A percentile compares a stretch with the other conserved stretches of the same genome.
Conservation (phyloP, 2,113 vertebrate species). For the Hydrolagus affinis region DNA sequence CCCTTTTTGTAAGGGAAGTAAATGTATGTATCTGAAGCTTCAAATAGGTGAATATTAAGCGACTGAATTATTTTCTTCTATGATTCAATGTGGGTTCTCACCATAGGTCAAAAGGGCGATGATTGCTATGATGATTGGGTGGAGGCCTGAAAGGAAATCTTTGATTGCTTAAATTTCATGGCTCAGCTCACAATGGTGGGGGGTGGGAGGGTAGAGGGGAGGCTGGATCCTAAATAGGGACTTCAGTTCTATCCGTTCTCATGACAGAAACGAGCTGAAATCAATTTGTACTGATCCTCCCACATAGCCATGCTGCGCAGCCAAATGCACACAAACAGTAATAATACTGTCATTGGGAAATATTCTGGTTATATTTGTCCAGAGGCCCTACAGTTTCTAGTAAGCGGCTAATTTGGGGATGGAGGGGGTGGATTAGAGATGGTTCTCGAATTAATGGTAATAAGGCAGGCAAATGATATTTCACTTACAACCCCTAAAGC, state of each 20-base stretch:
- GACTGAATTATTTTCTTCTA: not conserved
- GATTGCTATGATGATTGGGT: slow-evolving; percentile 10
- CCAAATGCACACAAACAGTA: not conserved
- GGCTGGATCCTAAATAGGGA: not conserved
- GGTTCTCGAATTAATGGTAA: not conserved
- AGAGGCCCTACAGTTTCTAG: not conserved
- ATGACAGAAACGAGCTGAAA: not conserved
- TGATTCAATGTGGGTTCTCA: not conserved
- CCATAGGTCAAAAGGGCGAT: not conserved
- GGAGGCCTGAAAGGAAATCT: not conserved
- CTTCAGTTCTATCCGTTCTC: not conserved
- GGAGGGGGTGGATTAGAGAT: no score
- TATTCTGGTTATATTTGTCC: not conserved
- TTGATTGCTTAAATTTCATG: slow-evolving; percentile 1
- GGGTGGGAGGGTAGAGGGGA: no score
- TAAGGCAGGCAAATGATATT: not conserved
- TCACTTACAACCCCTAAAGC: not conserved
- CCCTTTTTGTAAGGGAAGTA: not conserved
- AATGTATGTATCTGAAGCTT: slow-evolving; percentile 9
- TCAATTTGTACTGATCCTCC: not conserved
- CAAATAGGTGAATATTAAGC: not conserved
- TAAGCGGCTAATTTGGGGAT: not conserved
- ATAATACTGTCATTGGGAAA: not conserved
- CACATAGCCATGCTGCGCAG: not conserved
- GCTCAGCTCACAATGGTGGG: not conserved